Evolutionary conservation across 2,113 vertebrate species (phyloP).

Genomic region (Psettodes erumei): DNA sequence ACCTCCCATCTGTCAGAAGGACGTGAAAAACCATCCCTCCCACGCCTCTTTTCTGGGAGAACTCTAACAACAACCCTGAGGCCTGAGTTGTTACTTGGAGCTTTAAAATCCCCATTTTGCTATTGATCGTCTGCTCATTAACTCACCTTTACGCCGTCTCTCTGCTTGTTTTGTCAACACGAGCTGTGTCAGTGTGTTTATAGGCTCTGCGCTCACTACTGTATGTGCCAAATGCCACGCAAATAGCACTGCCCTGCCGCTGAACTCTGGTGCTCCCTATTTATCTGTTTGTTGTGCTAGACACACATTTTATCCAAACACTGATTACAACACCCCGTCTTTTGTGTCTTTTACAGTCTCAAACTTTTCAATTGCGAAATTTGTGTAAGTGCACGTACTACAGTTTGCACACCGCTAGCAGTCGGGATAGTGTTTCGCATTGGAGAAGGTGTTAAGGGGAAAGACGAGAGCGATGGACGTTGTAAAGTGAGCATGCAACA

Average conservation of each 20-base stretch:
- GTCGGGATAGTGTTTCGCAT: neutral
- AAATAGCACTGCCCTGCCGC: neutral
- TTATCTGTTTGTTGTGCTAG: neutral
- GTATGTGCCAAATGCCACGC: no score
- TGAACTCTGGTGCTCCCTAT: neutral
- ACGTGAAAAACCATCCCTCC: constrained; percentile 11
- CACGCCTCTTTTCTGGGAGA: neutral
- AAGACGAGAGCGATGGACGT: neutral
- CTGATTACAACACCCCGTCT: neutral
- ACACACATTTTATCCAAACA: neutral
- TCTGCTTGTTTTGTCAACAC: constrained; percentile 21
- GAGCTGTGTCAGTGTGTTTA: neutral
- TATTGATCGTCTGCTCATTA: neutral
- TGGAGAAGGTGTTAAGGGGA: neutral
- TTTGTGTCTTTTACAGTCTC: neutral
- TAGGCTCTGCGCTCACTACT: no score
- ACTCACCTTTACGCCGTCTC: neutral
- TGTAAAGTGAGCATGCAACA: neutral
- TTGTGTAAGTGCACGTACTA: neutral
- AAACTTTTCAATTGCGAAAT: neutral
- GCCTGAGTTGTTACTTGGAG: neutral
- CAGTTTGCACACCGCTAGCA: neutral
- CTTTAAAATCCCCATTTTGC: neutral
- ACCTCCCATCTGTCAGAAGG: neutral
- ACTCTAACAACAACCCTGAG: neutral